Evolutionary conservation across 2,113 vertebrate genomes (phyloP), one percentile per base, ranked within the genome.

Genomic region (Ifrita kowaldi): DNA sequence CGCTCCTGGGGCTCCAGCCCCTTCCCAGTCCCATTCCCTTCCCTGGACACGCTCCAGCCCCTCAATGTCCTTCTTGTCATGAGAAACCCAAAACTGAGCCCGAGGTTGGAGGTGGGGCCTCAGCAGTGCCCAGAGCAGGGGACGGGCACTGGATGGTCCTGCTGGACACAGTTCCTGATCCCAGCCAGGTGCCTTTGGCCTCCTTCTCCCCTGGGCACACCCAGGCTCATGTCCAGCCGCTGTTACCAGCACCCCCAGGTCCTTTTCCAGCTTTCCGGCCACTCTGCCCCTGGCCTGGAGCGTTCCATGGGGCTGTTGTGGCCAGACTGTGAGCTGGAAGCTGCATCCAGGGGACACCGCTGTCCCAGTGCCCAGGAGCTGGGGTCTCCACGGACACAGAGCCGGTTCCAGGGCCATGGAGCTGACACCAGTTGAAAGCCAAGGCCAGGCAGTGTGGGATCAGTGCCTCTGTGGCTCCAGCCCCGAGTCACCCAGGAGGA

Each of bases 311-410:
- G 42, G 22, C 19, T 32, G 11, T 3, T 55, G 49, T 26, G 13
- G 11, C 6, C 53, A 10, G 19, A 49, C 46, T 10, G 13, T 2
- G 28, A 44, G 23, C 35, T 35, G 16, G 33, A 24, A 49, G 26
- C 26, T 26, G 33, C 52, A 28, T 2, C 10, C 65, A 32, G 46
- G 14, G 19, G 5, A 28, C 23, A 10, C 2, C 0, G 7, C 28
- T 11, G 47, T 39, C 44, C 57, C 71, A 27, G n/a, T 8, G 12
- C 11, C 9, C 12, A 28, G 32, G 53, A 70, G 23, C 33, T 1
- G 1, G 19, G 10, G 41, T 39, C 74, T 83, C 55, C 9, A 3
- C 0, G 0, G 69, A 9, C 1, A 8, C 7, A 5, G 46, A 17
- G 69, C 50, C 8, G 3, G 1, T 42, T n/a, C 37, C 63, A 52